Base-by-base conservation (phyloP, 2,113 vertebrate genomes). In the Xenopus laevis region DNA sequence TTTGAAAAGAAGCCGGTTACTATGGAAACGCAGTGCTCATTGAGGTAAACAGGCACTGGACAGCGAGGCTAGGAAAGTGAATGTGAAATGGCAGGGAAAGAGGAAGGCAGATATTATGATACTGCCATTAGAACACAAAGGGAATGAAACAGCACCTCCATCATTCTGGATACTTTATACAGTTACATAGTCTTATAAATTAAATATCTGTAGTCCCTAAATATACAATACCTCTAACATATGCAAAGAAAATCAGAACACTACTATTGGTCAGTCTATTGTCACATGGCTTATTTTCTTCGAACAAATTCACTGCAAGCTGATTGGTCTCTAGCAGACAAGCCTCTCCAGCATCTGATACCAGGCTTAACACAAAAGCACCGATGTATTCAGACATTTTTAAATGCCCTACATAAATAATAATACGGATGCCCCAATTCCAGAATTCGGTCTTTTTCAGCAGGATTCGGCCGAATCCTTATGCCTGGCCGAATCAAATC, bases 1-100 rank as follows among this genome's bases (percentile, higher is more conserved):
- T 96, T 95, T 93, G 90, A 96, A 95, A 96, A 96, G 93, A 92
- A 87, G 91, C 93, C 87, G 78, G 95, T 93, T 95, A 89, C 94
- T 92, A 94, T 88, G 93, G 92, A 88, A 94, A 98, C 94, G 30
- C 86, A 86, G 84, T 89, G 85, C 80, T 82, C 88, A 83, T 82
- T 85, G 84, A 89, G 88, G 87, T 91, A 92, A 90, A 92, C 88
- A 91, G 84, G 84, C 86, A 82, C 85, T 81, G 89, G 88, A 84
- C 90, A 88, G 86, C 84, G 78, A 81, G 33, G 79, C 71, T 70
- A 85, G 79, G 78, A 87, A 62, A 50, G 57, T 68, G 72, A 74
- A 60, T 61, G 47, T 30, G 65, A 68, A 76, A 68, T 52, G 68
- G 74, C 46, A 69, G 66, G 63, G 33, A 59, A 57, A 13, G 44